These are phyloP conservation scores for Lapara coniferarum DNA, from an alignment of 2,888 invertebrate genomes.

Conservation along the genomic window DNA sequence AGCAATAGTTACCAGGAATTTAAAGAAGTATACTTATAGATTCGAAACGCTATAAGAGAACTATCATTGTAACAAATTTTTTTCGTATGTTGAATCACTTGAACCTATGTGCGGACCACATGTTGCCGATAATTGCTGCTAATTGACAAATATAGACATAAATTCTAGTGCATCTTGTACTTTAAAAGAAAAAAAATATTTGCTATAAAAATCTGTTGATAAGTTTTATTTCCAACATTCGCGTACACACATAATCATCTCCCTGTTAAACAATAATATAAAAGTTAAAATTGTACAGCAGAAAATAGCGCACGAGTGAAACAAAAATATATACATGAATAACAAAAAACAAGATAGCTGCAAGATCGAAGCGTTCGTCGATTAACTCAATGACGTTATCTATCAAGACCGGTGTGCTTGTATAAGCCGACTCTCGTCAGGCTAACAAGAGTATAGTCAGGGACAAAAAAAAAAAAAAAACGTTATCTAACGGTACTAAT, in stretches of 20 bases:
- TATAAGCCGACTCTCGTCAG: no score
- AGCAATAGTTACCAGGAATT: slow-evolving; percentile 7
- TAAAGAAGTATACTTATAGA: slow-evolving; percentile 10
- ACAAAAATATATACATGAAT: not conserved
- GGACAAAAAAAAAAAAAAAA: no score
- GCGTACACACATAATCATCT: no score
- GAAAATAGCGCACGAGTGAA: not conserved
- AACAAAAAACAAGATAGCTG: not conserved
- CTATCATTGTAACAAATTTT: slow-evolving; percentile 1
- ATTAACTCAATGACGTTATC: slow-evolving; percentile 30
- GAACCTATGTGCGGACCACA: not conserved
- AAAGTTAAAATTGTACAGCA: not conserved
- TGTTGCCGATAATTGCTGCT: not conserved
- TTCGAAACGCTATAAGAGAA: not conserved
- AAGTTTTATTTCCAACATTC: no score
- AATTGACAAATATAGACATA: not conserved
- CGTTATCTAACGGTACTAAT: no score
- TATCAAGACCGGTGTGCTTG: slow-evolving; percentile 36
- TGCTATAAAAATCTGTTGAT: no score
- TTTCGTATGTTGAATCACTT: not conserved
- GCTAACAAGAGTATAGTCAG: no score
- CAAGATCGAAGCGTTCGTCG: not conserved
- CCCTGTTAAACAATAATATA: no score
- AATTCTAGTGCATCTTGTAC: no score
- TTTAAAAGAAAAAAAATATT: no score